Base-by-base conservation (phyloP, 2,113 vertebrate genomes). In the Porphyrio hochstetteri region DNA sequence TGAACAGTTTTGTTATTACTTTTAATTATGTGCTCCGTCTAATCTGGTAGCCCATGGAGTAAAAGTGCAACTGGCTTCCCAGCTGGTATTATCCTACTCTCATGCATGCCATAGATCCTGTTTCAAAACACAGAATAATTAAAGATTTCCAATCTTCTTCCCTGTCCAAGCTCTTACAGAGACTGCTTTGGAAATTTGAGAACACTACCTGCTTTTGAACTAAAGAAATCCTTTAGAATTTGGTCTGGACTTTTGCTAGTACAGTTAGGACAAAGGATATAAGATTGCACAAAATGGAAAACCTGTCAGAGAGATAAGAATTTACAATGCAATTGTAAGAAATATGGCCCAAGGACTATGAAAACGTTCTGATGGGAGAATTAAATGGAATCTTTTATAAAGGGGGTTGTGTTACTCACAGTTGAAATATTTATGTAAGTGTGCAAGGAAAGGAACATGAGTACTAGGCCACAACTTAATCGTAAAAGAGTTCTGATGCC, bases 171-270 rank as follows among this genome's bases (percentile, higher is more conserved):
- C 8, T 85, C 94, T 93, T 81, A 88, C 50, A 60, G 52, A 55
- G 38, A 13, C 16, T 90, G 31, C 50, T 92, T 67, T 50, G 48
- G 86, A 95, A 96, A 77, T 91, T 11, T 93, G 85, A 94, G 95
- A 96, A 95, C 76, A 75, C 70, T 56, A 90, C 48, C 23, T 74
- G 52, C 25, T 91, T 91, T 79, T 87, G 65, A 95, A 96, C 74
- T 86, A 92, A 93, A 92, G 44, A 95, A 76, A 84, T 68, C 18
- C n/a, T 93, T 95, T 92, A 48, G 96, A 92, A 95, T 92, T 97
- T 61, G 70, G 72, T 20, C 13, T 64, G 59, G 48, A 77, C 8
- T 94, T 94, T 93, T 95, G 57, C 11, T 27, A 88, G 93, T 35
- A 63, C 46, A 56, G 83, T 88, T 29, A 71, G 20, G 60, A 86